Base-by-base conservation (phyloP, 2,113 vertebrate genomes). In the Ailurus styani region DNA sequence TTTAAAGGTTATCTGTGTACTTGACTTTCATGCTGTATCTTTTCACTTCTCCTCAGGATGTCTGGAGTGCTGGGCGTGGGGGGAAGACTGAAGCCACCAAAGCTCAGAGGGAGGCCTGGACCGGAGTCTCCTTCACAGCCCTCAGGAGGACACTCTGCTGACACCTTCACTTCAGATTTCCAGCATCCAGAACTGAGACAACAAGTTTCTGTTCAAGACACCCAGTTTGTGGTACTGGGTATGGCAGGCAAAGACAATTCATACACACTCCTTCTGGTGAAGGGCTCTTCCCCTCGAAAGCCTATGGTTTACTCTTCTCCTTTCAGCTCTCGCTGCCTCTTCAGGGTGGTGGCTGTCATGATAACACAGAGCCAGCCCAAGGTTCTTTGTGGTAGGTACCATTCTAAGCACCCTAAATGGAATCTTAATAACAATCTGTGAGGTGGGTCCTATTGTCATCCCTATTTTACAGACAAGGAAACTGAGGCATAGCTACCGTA, bases 1-100 rank as follows among this genome's bases (percentile, higher is more conserved):
- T 94, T 50, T 75, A 97, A 97, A 97, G 96, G 82, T 90, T 93
- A 75, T 83, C 52, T 73, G 72, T 84, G 77, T 75, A 50, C 29
- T 75, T 88, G 78, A 34, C 40, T 96, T 94, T 50, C 45, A n/a
- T 4, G 25, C 25, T n/a, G 20, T 13, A 42, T 7, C 54, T 93
- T 42, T 27, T 79, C 5, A 23, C 60, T 20, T 60, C 57, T 78
- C 77, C 52, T 60, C 37, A 23, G 37, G 89, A 60, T 54, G 96
- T 75, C 82, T 64, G 20, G 57, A 45, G 52, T 47, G 54, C 27
- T 82, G 55, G 25, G 11, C 1, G 6, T 1, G 13, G 40, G 0
- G 34, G 64, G 10, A 52, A 3, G 45, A 1, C 34, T 7, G 18
- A 66, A 42, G 37, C 64, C 79, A n/a, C 55, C 42, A 45, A 31